Base-by-base conservation (phyloP, 92 coral and sea anemone species). In the Virgularia gustaviana region DNA sequence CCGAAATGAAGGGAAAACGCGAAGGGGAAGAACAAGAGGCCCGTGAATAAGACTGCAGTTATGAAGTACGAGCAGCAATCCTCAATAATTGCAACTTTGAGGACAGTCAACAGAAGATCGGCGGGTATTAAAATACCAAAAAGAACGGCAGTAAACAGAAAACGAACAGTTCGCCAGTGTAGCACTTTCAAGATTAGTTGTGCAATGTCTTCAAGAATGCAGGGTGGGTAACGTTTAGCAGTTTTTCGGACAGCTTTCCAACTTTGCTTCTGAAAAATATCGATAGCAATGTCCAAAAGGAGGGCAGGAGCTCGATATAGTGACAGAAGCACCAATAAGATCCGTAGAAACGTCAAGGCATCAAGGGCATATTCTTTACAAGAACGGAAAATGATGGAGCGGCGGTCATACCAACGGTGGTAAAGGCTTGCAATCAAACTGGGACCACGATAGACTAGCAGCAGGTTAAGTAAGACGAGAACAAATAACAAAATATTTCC, bases 61-160 rank as follows among this genome's bases (percentile, higher is more conserved):
- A 64, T 37, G 45, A 86, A 67, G 36, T 63, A 74, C 3, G 96
- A 90, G 31, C 53, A 33, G n/a, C n/a, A n/a, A 57, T 86, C 84
- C 39, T 44, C 49, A 37, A 77, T 83, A 13, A 78, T 75, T 24
- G 70, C 80, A 36, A 84, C 62, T 77, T 87, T 92, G 75, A 85
- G 70, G 36, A 88, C 88, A 16, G 90, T 89, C 34, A 92, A 53
- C 68, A 92, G 84, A 56, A 92, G 73, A 44, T 92, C 96, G 2
- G 98, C 98, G 4, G 98, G 98, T 85, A 92, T 92, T 36, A 92
- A 82, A 7, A 92, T 85, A 30, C 98, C 98, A 80, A 92, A 92
- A 42, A 92, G 54, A 29, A 85, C 27, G n/a, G 98, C 85, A 16
- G 98, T 89, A 65, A 92, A 78, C 30, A 78, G 29, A 55, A 84